Conservation (phyloP, 1,140 invertebrate species). For the Procambarus clarkii region DNA sequence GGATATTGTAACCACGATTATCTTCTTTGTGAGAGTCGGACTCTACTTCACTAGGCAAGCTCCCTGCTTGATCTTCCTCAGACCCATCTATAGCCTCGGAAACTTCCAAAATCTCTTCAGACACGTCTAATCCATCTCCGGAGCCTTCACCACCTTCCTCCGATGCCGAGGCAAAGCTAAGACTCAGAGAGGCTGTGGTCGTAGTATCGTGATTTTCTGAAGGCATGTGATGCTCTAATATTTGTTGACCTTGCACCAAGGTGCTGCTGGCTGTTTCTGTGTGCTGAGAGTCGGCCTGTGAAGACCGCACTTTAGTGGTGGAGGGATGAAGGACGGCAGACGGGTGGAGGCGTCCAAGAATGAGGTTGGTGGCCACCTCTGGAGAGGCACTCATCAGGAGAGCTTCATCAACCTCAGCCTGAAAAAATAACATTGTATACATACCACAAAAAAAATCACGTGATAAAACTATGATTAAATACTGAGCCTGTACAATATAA, state of each 20-base stretch:
- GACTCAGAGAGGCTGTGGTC: conserved; percentile 49
- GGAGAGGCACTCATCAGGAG: conserved; percentile 37
- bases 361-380: conserved; percentile 58
- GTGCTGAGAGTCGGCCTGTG: not conserved
- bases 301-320: not conserved
- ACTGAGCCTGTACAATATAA: too few species aligned
- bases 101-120: conserved; percentile 36
- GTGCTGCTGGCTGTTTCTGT: conserved; percentile 22
- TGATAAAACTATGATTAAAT: too few species aligned
- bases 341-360: conserved; percentile 40
- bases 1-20: not conserved
- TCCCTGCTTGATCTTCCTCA: conserved; percentile 34
- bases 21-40: conserved; percentile 10
- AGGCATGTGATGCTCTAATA: not conserved
- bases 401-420: conserved; percentile 50
- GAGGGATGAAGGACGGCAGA: conserved; percentile 27
- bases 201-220: conserved; percentile 40
- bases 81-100: conserved; percentile 38
- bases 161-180: conserved; percentile 38
- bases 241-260: not conserved
- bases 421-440: too few species aligned
- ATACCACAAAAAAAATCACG: not conserved
- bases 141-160: conserved; percentile 36
- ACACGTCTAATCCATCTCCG: conserved; percentile 35
- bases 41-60: conserved; percentile 47